Conservation (phyloP, 1,140 invertebrate species). For the Fopius arisanus region DNA sequence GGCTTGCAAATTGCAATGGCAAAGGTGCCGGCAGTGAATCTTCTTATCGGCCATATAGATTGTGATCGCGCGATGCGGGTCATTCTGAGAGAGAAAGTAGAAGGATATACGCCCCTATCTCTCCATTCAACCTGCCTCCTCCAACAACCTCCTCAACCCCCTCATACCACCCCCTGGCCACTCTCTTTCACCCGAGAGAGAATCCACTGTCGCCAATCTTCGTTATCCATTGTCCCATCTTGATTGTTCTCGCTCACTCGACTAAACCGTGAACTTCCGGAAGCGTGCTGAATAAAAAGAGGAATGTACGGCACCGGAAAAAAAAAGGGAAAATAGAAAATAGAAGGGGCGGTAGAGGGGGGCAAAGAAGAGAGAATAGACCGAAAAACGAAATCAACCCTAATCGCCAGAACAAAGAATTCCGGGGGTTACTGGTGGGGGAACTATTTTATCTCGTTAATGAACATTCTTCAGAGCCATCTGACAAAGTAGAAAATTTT, state of each 20-base stretch:
- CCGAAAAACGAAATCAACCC: conserved; percentile 9
- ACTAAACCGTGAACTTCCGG: conserved; percentile 32
- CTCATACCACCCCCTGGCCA: background rate
- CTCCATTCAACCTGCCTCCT: background rate
- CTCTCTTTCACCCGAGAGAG: background rate
- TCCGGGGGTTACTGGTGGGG: conserved; percentile 16
- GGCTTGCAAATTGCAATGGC: conserved; percentile 18
- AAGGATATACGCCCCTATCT: background rate
- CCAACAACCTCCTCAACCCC: too few species aligned
- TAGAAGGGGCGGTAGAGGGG: background rate
- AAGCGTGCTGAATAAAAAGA: conserved; percentile 17
- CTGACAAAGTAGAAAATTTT: conserved; percentile 34
- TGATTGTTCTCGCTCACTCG: conserved; percentile 30
- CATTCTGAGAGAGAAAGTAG: conserved; percentile 10
- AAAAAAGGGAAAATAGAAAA: conserved; percentile 28
- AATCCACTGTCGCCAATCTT: conserved; percentile 31
- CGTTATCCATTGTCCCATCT: conserved; percentile 32
- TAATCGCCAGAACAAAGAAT: conserved; percentile 23
- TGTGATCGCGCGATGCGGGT: conserved; percentile 21
- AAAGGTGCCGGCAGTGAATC: conserved; percentile 15
- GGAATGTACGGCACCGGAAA: background rate
- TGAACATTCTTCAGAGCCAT: conserved; percentile 30
- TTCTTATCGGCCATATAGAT: conserved; percentile 23
- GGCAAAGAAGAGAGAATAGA: conserved; percentile 19
- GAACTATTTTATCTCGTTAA: conserved; percentile 48